phyloP scores from a whole-genome alignment of 2,113 vertebrate genomes.

The Maccullochella peelii region DNA sequence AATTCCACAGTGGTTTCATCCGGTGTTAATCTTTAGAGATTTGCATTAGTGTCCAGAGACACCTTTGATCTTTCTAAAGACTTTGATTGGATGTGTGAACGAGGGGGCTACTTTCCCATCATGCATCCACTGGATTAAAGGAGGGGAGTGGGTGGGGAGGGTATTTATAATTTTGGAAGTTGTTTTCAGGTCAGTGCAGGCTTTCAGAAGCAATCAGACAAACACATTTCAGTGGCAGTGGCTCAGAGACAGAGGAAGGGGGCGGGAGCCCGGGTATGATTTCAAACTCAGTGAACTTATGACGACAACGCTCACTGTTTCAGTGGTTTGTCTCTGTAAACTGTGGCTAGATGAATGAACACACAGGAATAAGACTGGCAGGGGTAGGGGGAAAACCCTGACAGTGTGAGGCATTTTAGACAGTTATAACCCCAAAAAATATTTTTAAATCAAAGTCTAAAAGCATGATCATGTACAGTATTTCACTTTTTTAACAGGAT shows the following conservation, averaged over 20 bases:
- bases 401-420: conserved; percentile 5
- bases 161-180: conserved; percentile 80
- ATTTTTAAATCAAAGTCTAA: neutral
- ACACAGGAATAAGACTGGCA: conserved; percentile 11
- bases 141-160: neutral
- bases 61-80: conserved; percentile 85
- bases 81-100: conserved; percentile 83
- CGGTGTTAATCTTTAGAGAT: conserved; percentile 84
- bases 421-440: neutral
- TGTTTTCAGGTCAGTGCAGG: conserved; percentile 78
- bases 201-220: conserved; percentile 79
- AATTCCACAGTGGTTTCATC: conserved; percentile 82
- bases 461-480: neutral
- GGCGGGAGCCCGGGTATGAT: conserved; percentile 55
- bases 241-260: conserved; percentile 59
- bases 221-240: conserved; percentile 75
- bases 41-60: conserved; percentile 84
- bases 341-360: conserved; percentile 47
- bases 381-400: conserved; percentile 28
- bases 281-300: conserved; percentile 79
- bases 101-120: conserved; percentile 80
- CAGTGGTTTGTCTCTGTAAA: conserved; percentile 54
- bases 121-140: conserved; percentile 71
- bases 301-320: conserved; percentile 62
- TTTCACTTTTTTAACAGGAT: neutral